These are phyloP conservation scores for Pseudococcus jackbeardsleyi DNA, from an alignment of 2,888 invertebrate genomes.

Conservation along the genomic window DNA sequence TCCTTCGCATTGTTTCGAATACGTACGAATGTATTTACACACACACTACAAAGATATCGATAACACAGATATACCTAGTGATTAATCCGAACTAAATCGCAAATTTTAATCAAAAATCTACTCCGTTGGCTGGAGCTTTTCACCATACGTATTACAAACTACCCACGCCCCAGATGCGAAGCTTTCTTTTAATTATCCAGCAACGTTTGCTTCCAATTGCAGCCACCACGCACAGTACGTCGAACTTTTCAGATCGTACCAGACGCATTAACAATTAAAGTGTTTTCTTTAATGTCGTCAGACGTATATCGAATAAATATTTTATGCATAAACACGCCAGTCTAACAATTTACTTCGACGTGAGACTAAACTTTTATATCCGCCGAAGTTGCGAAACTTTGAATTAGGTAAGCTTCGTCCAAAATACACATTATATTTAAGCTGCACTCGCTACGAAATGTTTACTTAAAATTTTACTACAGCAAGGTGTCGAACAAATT, in stretches of 20 bases:
- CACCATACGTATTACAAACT: not conserved
- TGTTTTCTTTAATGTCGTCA: slow-evolving; percentile 13
- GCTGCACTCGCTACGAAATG: no score
- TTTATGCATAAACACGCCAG: not conserved
- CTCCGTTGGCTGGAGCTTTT: not conserved
- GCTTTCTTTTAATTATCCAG: slow-evolving; percentile 16
- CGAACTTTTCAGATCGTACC: not conserved
- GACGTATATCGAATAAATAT: slow-evolving; percentile 17
- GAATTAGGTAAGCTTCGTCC: not conserved
- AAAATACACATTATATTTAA: not conserved
- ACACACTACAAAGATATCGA: not conserved
- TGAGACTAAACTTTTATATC: not conserved
- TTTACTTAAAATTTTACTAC: no score
- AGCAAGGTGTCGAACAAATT: no score
- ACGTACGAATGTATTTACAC: not conserved
- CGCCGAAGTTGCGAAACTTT: not conserved
- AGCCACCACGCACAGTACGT: not conserved
- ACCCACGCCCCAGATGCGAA: not conserved
- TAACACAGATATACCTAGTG: not conserved
- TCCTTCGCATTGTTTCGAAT: not conserved
- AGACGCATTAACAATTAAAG: slow-evolving; percentile 25
- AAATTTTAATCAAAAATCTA: slow-evolving; percentile 35
- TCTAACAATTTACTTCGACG: not conserved
- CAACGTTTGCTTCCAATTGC: not conserved
- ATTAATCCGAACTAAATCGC: slow-evolving; percentile 25